Percentiles rank a stretch among this genome's conserved stretches.
These are phyloP conservation scores for Phyllotreta striolata DNA, from an alignment of 2,888 invertebrate species.

Conservation along the genomic window DNA sequence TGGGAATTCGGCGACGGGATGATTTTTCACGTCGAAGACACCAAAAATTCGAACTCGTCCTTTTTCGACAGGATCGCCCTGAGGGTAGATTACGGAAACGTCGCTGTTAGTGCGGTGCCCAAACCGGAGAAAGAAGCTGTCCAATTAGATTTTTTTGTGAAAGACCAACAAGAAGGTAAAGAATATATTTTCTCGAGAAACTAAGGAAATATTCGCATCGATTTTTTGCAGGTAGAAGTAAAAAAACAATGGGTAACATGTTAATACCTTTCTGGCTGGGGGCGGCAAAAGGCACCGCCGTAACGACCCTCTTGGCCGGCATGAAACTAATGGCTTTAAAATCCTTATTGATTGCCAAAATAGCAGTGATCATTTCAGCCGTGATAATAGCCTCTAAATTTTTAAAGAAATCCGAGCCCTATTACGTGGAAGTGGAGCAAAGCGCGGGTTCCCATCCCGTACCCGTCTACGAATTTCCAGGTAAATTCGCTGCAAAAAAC, in stretches of 20 bases:
- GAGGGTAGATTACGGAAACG: conserved; percentile 65
- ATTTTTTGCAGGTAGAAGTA: conserved; percentile 62
- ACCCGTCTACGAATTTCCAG: conserved; percentile 40
- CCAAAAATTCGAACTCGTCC: conserved; percentile 53
- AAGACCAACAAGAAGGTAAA: conserved; percentile 50
- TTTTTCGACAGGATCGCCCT: conserved; percentile 65
- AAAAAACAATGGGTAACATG: conserved; percentile 64
- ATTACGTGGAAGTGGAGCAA: conserved; percentile 62
- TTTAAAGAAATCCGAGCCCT: conserved; percentile 42
- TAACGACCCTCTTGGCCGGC: conserved; percentile 67
- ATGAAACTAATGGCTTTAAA: conserved; percentile 65
- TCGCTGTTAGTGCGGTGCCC: conserved; percentile 64
- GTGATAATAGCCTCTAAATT: conserved; percentile 60
- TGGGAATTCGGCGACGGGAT: conserved; percentile 51
- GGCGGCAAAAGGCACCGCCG: conserved; percentile 70
- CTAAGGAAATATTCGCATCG: neutral
- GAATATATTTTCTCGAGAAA: neutral
- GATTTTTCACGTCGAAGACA: conserved; percentile 50
- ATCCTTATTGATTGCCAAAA: conserved; percentile 73
- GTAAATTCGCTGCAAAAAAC: conserved; percentile 6
- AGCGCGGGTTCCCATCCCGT: conserved; percentile 42
- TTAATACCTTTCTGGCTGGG: conserved; percentile 73
- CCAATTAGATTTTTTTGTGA: conserved; percentile 49
- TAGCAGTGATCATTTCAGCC: conserved; percentile 71
- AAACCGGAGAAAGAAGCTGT: conserved; percentile 63